These are phyloP conservation scores for Gortyna flavago DNA, from an alignment of 2,888 invertebrate species.

Conservation along the genomic window DNA sequence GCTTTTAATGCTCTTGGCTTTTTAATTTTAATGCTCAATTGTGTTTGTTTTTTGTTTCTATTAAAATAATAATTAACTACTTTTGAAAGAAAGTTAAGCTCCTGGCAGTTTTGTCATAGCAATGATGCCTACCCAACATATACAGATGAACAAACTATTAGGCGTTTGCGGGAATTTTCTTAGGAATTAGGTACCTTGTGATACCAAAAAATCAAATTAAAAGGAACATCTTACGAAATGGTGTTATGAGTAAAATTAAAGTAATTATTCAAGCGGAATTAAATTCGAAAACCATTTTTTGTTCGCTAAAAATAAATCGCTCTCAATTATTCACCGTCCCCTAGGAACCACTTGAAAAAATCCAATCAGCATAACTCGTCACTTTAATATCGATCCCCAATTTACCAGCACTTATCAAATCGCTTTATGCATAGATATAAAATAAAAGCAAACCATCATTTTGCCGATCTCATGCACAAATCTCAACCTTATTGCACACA, in stretches of 20 bases:
- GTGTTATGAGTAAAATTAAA: conserved; percentile 5
- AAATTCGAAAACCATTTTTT: conserved; percentile 71
- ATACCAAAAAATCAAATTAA: background rate
- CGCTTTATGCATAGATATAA: conserved; percentile 88
- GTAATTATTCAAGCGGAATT: conserved; percentile 63
- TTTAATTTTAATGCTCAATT: conserved; percentile 55
- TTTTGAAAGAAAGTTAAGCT: background rate
- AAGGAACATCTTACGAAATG: background rate
- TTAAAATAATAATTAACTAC: background rate
- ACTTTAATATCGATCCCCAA: conserved; percentile 89
- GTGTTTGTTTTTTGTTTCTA: background rate
- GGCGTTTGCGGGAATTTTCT: conserved; percentile 20
- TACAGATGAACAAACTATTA: background rate
- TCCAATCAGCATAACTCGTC: conserved; percentile 90
- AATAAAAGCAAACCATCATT: conserved; percentile 74
- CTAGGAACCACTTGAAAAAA: conserved; percentile 87
- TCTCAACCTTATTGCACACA: conserved; percentile 77
- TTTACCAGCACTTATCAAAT: conserved; percentile 88
- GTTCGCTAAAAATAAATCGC: conserved; percentile 81
- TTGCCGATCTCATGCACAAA: conserved; percentile 69
- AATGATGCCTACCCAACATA: conserved; percentile 15
- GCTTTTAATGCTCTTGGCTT: conserved; percentile 64
- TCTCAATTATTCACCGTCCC: conserved; percentile 88
- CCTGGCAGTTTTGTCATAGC: conserved; percentile 45
- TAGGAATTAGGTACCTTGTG: background rate